These are phyloP conservation scores for Pomatostomus ruficeps DNA, from an alignment of 2,113 vertebrate genomes.

Conservation along the genomic window DNA sequence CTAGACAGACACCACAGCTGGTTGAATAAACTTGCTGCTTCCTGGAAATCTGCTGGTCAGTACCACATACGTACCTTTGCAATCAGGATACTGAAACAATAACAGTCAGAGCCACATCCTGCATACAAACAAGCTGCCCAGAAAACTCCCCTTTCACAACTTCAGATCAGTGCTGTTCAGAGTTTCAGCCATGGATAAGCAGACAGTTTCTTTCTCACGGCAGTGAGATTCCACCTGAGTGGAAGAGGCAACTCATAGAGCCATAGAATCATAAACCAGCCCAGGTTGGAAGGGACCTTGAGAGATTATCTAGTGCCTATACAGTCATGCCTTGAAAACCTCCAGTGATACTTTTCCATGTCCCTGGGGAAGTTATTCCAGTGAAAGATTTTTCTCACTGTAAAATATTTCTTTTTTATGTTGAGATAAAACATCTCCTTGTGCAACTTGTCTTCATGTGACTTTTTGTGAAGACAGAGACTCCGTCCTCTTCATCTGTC, in stretches of 20 bases:
- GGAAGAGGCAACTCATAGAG: background rate
- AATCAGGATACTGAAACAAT: background rate
- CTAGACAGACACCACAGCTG: background rate
- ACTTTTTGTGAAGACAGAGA: background rate
- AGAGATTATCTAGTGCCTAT: background rate
- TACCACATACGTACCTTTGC: background rate
- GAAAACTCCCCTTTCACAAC: background rate
- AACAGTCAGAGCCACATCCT: background rate
- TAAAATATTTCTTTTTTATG: background rate
- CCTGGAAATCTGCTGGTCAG: background rate
- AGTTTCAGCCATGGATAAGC: background rate
- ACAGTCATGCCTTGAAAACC: background rate
- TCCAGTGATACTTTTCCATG: background rate
- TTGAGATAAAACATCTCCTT: background rate
- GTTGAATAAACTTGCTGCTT: background rate
- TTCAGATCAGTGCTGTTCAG: background rate
- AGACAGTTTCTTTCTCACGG: background rate
- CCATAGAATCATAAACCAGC: background rate
- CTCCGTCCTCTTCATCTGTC: background rate
- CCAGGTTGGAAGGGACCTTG: background rate
- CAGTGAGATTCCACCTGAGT: background rate
- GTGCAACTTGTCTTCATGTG: background rate
- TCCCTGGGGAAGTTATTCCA: background rate
- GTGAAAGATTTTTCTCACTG: background rate
- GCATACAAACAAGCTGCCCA: background rate